These are phyloP conservation scores for Lepilemur septentrionalis DNA, from an alignment of 2,797 vertebrate genomes.

Conservation along the genomic window DNA sequence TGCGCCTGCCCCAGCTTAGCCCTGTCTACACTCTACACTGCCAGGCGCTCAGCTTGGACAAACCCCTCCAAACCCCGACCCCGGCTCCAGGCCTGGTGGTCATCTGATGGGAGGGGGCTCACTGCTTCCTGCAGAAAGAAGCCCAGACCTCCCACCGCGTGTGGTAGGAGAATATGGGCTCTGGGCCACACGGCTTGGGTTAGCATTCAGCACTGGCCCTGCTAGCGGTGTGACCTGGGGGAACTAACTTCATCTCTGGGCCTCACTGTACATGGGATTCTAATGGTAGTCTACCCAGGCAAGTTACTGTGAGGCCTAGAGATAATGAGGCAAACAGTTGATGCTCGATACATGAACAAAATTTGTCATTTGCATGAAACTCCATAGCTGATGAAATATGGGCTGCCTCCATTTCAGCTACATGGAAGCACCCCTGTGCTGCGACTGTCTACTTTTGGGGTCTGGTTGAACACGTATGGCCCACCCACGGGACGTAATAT, in stretches of 20 bases:
- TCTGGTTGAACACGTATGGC: not conserved
- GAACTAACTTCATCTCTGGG: no score
- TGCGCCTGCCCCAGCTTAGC: not conserved
- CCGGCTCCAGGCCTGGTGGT: not conserved
- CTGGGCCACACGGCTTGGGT: not conserved
- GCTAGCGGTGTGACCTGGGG: not conserved
- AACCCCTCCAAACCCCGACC: no score
- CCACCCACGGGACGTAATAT: not conserved
- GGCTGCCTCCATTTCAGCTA: not conserved
- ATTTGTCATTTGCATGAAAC: not conserved
- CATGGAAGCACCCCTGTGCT: no score
- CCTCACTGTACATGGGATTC: not conserved
- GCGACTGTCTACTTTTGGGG: not conserved
- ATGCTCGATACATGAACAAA: not conserved
- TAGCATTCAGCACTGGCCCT: not conserved
- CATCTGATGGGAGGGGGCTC: not conserved
- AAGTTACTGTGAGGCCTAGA: not conserved
- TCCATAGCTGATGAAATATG: not conserved
- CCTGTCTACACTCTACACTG: not conserved
- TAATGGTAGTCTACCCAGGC: not conserved
- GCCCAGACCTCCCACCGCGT: not conserved
- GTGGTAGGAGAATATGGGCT: accelerated
- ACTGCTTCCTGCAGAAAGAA: not conserved
- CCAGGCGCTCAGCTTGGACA: no score
- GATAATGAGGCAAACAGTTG: not conserved